These are phyloP conservation scores for Syrmaticus mikado DNA, from an alignment of 2,113 vertebrate species.

Conservation along the genomic window DNA sequence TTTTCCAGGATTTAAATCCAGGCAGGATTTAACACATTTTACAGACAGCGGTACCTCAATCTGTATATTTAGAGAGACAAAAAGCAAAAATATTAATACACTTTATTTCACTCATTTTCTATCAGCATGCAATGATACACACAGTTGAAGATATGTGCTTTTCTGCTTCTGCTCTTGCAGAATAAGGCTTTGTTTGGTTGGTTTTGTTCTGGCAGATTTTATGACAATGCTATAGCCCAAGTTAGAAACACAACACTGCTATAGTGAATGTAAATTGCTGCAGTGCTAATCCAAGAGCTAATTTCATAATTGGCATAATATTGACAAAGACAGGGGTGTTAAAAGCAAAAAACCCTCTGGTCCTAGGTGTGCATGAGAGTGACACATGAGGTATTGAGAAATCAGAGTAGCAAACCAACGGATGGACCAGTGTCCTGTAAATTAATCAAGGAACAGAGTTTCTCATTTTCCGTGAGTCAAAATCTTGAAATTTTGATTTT, in stretches of 20 bases:
- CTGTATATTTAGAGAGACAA: not conserved
- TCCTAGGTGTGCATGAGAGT: not conserved
- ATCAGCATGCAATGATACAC: not conserved
- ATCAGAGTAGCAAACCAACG: not conserved
- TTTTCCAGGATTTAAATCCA: not conserved
- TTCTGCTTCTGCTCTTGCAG: not conserved
- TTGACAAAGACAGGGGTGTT: not conserved
- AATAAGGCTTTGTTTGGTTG: not conserved
- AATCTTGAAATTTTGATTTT: not conserved
- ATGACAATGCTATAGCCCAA: not conserved
- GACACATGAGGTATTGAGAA: not conserved
- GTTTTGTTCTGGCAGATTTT: not conserved
- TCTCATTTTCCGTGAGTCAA: not conserved
- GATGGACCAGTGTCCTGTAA: not conserved
- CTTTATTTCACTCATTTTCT: not conserved
- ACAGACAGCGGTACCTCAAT: not conserved
- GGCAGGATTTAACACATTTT: not conserved
- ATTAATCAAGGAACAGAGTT: not conserved
- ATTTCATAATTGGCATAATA: not conserved
- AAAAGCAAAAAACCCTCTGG: not conserved
- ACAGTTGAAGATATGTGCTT: not conserved
- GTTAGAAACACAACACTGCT: not conserved
- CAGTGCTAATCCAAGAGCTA: not conserved
- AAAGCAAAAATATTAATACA: not conserved
- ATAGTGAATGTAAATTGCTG: not conserved